Percentiles rank a stretch among this genome's conserved stretches.
Evolutionary conservation across 2,113 vertebrate species (phyloP).

Genomic region (Colaptes auratus): DNA sequence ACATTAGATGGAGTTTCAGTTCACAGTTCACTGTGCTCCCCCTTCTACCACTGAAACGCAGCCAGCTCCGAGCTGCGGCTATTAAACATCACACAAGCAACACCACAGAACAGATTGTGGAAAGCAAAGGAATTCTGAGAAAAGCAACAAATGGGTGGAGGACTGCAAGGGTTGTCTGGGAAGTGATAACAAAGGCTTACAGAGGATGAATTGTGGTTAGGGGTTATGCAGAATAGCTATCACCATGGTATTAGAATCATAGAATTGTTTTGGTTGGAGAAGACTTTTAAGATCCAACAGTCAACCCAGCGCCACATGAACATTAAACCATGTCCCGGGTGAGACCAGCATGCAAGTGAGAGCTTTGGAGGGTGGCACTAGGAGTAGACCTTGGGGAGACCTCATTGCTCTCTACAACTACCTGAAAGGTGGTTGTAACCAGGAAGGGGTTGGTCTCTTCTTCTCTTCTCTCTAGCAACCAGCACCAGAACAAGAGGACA

Average conservation of each 20-base stretch:
- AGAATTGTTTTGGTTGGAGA: no score
- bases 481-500: no score
- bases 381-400: no score
- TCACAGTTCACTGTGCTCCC: constrained; percentile 44
- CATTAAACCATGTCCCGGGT: not conserved
- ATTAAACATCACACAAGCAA: constrained; percentile 40
- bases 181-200: not conserved
- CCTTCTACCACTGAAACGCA: constrained; percentile 47
- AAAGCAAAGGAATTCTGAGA: not conserved
- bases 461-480: no score
- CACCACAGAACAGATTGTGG: not conserved
- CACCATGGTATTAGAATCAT: not conserved
- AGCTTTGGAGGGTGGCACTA: not conserved
- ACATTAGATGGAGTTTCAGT: constrained; percentile 39
- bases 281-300: no score
- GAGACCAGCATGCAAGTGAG: not conserved
- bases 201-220: not conserved
- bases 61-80: not conserved
- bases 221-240: not conserved
- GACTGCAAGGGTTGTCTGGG: not conserved
- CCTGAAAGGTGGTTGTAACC: no score
- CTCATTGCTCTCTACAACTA: no score
- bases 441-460: no score
- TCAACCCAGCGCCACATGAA: no score
- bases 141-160: not conserved